These are phyloP conservation scores for Chrysochloris asiatica DNA, from an alignment of 2,113 vertebrate genomes.

Conservation along the genomic window DNA sequence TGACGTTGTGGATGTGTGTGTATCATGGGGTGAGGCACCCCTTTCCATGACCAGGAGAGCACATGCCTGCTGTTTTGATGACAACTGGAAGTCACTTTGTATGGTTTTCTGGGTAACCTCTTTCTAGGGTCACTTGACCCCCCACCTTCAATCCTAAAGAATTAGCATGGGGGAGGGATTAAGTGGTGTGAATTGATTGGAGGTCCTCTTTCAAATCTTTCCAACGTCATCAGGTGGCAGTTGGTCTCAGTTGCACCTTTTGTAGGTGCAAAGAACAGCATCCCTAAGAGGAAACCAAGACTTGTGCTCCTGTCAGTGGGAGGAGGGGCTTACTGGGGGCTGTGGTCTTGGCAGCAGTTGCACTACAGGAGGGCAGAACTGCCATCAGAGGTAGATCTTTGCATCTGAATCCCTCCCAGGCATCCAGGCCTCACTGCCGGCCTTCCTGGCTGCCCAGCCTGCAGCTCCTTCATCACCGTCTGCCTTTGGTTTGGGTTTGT, in stretches of 20 bases:
- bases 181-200: neutral
- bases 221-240: neutral
- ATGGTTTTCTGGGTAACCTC: neutral
- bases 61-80: neutral
- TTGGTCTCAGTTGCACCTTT: neutral
- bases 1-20: neutral
- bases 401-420: neutral
- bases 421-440: fast-evolving
- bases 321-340: neutral
- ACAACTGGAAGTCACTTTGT: neutral
- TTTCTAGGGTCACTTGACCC: neutral
- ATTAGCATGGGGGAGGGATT: neutral
- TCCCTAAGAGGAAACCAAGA: neutral
- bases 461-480: neutral
- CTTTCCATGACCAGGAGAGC: neutral
- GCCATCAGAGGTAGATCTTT: neutral
- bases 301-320: neutral
- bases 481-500: constrained; percentile 40
- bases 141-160: neutral
- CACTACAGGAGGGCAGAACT: neutral
- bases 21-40: neutral
- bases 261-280: neutral
- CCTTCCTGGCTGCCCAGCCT: neutral
- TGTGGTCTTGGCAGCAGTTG: neutral
- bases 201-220: neutral